phyloP scores from a whole-genome alignment of 2,888 invertebrate genomes.

The Nemapogon koenigi region DNA sequence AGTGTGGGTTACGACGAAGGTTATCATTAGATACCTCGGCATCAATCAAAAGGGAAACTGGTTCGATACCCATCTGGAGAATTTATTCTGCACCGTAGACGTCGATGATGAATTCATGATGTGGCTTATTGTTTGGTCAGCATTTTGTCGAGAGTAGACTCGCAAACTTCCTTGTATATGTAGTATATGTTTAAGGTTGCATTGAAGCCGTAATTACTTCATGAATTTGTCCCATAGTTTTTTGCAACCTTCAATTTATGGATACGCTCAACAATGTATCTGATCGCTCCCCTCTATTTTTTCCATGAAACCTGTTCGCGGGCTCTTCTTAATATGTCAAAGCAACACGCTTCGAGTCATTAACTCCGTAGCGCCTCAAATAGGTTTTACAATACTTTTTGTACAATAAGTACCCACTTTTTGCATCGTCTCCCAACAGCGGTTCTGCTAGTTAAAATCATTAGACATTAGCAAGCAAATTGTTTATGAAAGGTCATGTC shows the following conservation, averaged over 20 bases:
- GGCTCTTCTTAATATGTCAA: slow-evolving; percentile 51
- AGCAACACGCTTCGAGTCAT: slow-evolving; percentile 45
- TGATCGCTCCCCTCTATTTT: slow-evolving; percentile 19
- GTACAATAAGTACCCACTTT: slow-evolving; percentile 23
- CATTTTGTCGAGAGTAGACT: too few relatives aligned
- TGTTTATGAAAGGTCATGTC: slow-evolving; percentile 5
- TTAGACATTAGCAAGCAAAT: slow-evolving; percentile 26
- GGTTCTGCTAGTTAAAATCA: slow-evolving; percentile 33
- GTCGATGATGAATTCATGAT: too few relatives aligned
- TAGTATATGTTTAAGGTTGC: too few relatives aligned
- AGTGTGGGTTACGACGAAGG: slow-evolving; percentile 19
- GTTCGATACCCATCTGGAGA: too few relatives aligned
- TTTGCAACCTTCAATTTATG: slow-evolving; percentile 46
- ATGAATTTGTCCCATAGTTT: slow-evolving; percentile 27
- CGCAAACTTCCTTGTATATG: too few relatives aligned
- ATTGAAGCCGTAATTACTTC: slow-evolving; percentile 7
- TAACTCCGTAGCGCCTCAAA: slow-evolving; percentile 37
- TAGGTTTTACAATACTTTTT: slow-evolving; percentile 25
- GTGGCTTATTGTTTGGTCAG: too few relatives aligned
- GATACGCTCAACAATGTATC: slow-evolving; percentile 16
- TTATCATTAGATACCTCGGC: too few relatives aligned
- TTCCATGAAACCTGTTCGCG: slow-evolving; percentile 44
- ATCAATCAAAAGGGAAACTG: too few relatives aligned
- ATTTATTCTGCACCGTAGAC: too few relatives aligned
- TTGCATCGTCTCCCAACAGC: slow-evolving; percentile 20